phyloP scores from a whole-genome alignment of 2,888 invertebrate genomes.

The Dendrolimus pini region DNA sequence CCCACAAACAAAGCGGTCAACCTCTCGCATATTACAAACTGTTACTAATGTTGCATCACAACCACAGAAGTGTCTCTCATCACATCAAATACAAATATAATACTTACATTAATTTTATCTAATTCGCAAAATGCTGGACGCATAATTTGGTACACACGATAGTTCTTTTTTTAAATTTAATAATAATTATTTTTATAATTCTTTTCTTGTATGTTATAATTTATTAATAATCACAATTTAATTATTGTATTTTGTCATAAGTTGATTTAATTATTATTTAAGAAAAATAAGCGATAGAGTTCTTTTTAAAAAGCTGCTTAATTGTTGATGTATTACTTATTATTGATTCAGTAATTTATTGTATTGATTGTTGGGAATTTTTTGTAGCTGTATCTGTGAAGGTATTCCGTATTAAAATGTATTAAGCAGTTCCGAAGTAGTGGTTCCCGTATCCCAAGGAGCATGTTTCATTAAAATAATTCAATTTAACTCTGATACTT shows the following conservation, averaged over 20 bases:
- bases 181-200: conserved; percentile 26
- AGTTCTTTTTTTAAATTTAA: conserved; percentile 28
- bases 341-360: too few relatives aligned
- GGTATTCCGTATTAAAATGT: too few relatives aligned
- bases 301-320: too few relatives aligned
- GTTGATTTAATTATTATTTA: conserved; percentile 18
- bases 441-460: too few relatives aligned
- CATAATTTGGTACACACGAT: conserved; percentile 59
- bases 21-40: not conserved
- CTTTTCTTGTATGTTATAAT: conserved; percentile 25
- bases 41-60: not conserved
- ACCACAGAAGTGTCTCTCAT: conserved; percentile 14
- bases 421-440: too few relatives aligned
- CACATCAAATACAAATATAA: conserved; percentile 27
- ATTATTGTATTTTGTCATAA: conserved; percentile 69
- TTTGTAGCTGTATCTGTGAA: too few relatives aligned
- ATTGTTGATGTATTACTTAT: too few relatives aligned
- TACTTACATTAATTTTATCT: conserved; percentile 35
- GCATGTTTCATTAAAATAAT: too few relatives aligned
- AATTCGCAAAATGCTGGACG: conserved; percentile 61
- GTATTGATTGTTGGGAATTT: too few relatives aligned
- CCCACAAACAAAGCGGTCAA: not conserved
- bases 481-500: too few relatives aligned
- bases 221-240: conserved; percentile 52
- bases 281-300: not conserved